These are phyloP conservation scores for Leucania comma DNA, from an alignment of 2,888 invertebrate genomes.

Conservation along the genomic window DNA sequence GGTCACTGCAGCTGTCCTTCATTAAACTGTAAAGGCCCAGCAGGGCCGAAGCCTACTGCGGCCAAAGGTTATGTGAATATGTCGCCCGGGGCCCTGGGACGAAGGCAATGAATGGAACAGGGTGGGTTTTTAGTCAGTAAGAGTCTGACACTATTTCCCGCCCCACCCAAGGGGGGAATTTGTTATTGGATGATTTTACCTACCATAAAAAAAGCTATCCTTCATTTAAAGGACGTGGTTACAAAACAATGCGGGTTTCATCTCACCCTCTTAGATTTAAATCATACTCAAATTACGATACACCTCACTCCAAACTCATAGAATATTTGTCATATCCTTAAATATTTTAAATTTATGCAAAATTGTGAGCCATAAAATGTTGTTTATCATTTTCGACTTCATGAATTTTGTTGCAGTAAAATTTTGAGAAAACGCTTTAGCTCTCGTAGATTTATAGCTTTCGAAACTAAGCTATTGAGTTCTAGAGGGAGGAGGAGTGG, in stretches of 20 bases:
- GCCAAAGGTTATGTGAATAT: no score
- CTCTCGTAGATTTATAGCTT: conserved; percentile 47
- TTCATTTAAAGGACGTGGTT: no score
- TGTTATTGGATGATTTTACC: no score
- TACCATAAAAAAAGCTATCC: no score
- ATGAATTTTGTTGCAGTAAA: conserved; percentile 50
- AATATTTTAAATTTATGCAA: conserved; percentile 29
- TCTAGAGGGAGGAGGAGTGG: neutral
- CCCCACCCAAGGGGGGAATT: no score
- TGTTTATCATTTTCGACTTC: conserved; percentile 51
- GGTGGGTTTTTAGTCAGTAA: no score
- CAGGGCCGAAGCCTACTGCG: no score
- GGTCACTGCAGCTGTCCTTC: no score
- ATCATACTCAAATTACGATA: neutral
- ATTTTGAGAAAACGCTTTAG: conserved; percentile 44
- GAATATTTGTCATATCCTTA: conserved; percentile 27
- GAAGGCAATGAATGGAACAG: no score
- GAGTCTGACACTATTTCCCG: no score
- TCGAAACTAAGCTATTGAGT: conserved; percentile 45
- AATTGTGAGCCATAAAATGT: conserved; percentile 29
- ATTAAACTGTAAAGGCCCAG: no score
- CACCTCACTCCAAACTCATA: neutral
- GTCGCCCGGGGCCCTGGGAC: no score
- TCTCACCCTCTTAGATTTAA: neutral
- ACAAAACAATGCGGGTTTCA: neutral